phyloP scores from a whole-genome alignment of 2,113 vertebrate species.

The Erinaceus europaeus region DNA sequence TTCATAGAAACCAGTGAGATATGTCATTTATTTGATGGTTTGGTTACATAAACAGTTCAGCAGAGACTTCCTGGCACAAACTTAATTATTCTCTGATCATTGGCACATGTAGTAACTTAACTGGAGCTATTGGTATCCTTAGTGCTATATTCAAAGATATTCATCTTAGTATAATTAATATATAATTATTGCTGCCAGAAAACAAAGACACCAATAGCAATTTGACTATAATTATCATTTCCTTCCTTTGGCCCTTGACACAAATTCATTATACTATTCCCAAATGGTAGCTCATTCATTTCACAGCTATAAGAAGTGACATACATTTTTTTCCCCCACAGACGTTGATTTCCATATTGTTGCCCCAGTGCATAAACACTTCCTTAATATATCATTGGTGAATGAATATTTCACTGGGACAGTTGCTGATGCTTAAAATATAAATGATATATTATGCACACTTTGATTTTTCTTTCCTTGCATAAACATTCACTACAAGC shows the following conservation, averaged over 20 bases:
- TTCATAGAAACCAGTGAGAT: constrained; percentile 14
- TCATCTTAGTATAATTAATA: constrained; percentile 50
- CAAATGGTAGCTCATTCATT: constrained; percentile 29
- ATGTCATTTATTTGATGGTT: constrained; percentile 35
- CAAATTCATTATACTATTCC: constrained; percentile 9
- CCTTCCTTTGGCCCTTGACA: constrained; percentile 4
- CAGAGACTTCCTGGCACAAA: constrained; percentile 18
- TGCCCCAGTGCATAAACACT: constrained; percentile 18
- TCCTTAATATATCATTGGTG: background rate
- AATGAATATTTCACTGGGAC: constrained; percentile 46
- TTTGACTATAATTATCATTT: constrained; percentile 33
- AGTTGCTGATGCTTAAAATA: constrained; percentile 45
- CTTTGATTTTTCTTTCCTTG: constrained; percentile 5
- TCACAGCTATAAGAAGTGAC: constrained; percentile 30
- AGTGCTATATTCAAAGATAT: background rate
- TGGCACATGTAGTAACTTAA: constrained; percentile 40
- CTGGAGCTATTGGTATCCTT: constrained; percentile 2
- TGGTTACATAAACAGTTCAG: background rate
- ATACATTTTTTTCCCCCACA: constrained; percentile 14
- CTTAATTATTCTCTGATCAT: constrained; percentile 32
- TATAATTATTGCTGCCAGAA: constrained; percentile 43
- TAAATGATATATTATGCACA: constrained; percentile 31
- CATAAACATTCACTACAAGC: background rate
- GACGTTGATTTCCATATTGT: constrained; percentile 47
- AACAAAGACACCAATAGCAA: constrained; percentile 21